These are phyloP conservation scores for Paelopatides confundens DNA, from an alignment of 53 echinoderm and acorn worm species.

Conservation along the genomic window DNA sequence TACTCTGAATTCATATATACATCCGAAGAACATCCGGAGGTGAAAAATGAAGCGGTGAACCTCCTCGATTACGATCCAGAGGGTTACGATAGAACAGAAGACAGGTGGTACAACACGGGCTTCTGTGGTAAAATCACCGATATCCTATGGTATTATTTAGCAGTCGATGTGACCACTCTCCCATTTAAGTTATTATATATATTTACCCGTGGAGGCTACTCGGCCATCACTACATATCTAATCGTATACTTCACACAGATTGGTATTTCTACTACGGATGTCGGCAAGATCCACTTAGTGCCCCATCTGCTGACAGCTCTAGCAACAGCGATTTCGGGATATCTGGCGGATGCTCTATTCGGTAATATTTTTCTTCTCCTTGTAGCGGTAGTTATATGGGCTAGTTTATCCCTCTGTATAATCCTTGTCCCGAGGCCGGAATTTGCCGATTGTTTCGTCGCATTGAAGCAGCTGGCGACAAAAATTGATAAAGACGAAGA, in stretches of 20 bases:
- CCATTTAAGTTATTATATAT: constrained; percentile 83
- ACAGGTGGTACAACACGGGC: constrained; percentile 34
- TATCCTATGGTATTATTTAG: neutral
- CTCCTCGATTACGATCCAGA: neutral
- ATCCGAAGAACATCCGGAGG: constrained; percentile 6
- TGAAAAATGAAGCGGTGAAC: constrained; percentile 18
- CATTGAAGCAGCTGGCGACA: neutral
- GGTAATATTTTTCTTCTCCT: constrained; percentile 10
- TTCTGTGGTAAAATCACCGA: neutral
- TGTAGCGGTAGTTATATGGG: constrained; percentile 21
- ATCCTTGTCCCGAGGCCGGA: neutral
- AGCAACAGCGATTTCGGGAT: constrained; percentile 62
- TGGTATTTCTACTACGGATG: constrained; percentile 63
- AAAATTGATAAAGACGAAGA: neutral
- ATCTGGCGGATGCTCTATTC: constrained; percentile 69
- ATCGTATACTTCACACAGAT: constrained; percentile 66
- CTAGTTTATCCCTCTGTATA: neutral
- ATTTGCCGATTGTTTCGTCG: constrained; percentile 4
- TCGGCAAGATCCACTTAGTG: constrained; percentile 63
- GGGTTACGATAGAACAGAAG: neutral
- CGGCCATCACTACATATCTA: constrained; percentile 66
- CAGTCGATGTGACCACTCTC: constrained; percentile 59
- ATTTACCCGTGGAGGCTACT: constrained; percentile 73
- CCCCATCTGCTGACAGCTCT: constrained; percentile 63
- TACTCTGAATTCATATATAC: constrained; percentile 41